phyloP scores from a whole-genome alignment of 2,888 invertebrate genomes.

The Rotaria sp. region DNA sequence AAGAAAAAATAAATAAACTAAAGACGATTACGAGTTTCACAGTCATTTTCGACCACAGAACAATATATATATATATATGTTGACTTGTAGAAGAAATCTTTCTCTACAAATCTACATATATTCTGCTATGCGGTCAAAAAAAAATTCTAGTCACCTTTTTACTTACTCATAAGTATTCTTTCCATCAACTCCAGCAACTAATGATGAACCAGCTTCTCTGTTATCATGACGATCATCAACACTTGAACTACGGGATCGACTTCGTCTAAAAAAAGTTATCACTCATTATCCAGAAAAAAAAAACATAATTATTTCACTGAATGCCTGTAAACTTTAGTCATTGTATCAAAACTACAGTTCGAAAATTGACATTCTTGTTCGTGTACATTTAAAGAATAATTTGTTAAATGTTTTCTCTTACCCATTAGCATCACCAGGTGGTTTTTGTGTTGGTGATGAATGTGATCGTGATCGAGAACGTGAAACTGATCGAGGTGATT shows the following conservation, averaged over 20 bases:
- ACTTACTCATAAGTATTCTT: background rate
- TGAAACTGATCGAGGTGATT: background rate
- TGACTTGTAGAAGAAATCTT: no score
- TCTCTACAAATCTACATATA: no score
- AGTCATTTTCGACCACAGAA: no score
- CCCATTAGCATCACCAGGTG: background rate
- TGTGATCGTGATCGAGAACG: background rate
- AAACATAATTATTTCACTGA: no score
- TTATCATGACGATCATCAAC: background rate
- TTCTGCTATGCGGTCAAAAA: no score
- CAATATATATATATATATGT: no score
- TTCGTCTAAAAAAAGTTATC: background rate
- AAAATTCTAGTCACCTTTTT: no score
- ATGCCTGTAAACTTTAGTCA: no score
- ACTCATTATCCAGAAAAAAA: no score
- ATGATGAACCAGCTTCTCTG: background rate
- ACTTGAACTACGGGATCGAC: background rate
- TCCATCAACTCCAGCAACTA: background rate
- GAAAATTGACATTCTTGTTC: background rate
- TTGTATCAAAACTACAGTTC: no score
- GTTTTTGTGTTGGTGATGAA: background rate
- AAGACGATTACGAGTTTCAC: no score
- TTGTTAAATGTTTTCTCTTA: background rate
- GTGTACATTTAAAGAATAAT: background rate
- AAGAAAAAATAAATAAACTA: background rate